Evolutionary conservation across 2,113 vertebrate genomes (phyloP).

Genomic region (Leptodactylus fuscus): DNA sequence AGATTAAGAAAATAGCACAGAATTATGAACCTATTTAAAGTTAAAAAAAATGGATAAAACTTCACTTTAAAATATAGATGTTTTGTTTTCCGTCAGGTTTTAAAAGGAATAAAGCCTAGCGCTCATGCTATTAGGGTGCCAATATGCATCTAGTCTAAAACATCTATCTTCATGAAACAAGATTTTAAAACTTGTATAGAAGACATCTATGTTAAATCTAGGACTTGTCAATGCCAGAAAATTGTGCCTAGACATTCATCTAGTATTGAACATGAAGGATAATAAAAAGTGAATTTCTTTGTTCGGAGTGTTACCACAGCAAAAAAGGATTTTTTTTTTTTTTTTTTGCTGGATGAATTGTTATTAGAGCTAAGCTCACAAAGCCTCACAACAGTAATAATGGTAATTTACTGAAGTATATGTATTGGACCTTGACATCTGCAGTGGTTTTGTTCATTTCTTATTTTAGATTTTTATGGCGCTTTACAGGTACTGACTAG

Average conservation of each 20-base stretch:
- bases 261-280: conserved; percentile 8
- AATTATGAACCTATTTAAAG: no score
- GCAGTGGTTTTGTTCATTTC: conserved; percentile 5
- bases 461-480: neutral
- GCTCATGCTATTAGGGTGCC: neutral
- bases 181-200: neutral
- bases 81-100: neutral
- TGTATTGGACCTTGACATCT: conserved; percentile 20
- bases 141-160: neutral
- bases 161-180: neutral
- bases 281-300: conserved; percentile 21
- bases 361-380: conserved; percentile 1
- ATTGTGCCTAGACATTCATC: neutral
- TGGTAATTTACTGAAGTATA: conserved; percentile 26
- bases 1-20: no score
- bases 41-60: no score
- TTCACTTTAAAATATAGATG: no score
- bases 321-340: conserved; percentile 12
- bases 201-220: neutral
- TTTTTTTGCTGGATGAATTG: conserved; percentile 19
- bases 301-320: neutral
- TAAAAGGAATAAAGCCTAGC: neutral
- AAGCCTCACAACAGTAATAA: conserved; percentile 16
- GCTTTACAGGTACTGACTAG: neutral
- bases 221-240: neutral